A percentile compares a stretch with the other conserved stretches of the same genome.
phyloP scores from a whole-genome alignment of 1,140 invertebrate species.

The Heliconius himera region DNA sequence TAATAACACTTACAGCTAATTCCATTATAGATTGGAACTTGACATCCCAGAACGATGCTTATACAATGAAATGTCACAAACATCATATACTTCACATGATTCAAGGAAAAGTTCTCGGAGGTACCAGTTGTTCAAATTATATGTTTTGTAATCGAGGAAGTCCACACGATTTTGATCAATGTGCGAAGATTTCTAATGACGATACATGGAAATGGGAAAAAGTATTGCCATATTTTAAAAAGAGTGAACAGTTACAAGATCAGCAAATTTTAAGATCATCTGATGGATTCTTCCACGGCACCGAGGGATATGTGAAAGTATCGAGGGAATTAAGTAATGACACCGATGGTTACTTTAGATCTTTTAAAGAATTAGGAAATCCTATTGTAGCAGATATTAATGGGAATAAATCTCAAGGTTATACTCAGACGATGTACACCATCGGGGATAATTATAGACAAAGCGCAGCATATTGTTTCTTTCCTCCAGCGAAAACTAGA shows the following conservation, averaged over 20 bases:
- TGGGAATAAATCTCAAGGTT: neutral
- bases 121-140: conserved; percentile 26
- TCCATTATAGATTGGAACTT: conserved; percentile 28
- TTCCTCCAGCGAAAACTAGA: neutral
- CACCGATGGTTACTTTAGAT: neutral
- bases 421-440: neutral
- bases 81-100: neutral
- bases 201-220: conserved; percentile 35
- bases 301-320: conserved; percentile 16
- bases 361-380: conserved; percentile 8
- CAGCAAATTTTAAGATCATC: conserved; percentile 9
- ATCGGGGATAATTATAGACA: neutral
- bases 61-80: conserved; percentile 17
- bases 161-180: conserved; percentile 27
- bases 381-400: neutral
- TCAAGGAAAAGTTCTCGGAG: conserved; percentile 31
- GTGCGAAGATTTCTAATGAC: conserved; percentile 28
- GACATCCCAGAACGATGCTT: conserved; percentile 20
- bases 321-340: conserved; percentile 14
- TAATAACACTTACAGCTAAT: neutral
- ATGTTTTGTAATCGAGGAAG: conserved; percentile 33
- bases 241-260: conserved; percentile 17
- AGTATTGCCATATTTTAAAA: conserved; percentile 22
- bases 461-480: conserved; percentile 7
- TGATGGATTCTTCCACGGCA: conserved; percentile 7